These are phyloP conservation scores for Acanthoscelides obtectus DNA, from an alignment of 2,888 invertebrate species.

Conservation along the genomic window DNA sequence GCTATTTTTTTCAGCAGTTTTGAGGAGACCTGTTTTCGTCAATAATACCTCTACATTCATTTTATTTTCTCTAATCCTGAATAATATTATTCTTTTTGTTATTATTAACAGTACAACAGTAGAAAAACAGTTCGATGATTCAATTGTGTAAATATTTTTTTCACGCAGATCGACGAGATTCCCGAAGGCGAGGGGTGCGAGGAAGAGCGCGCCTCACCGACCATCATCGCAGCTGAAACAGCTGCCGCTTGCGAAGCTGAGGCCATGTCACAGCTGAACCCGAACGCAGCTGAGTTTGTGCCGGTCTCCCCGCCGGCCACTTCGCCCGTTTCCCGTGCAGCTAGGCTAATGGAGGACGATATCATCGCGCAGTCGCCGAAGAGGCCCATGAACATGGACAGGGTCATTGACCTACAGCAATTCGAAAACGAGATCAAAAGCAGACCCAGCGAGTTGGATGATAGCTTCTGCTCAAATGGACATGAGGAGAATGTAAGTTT, in stretches of 20 bases:
- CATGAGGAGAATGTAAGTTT: neutral
- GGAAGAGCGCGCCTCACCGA: neutral
- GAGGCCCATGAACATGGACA: slow-evolving; percentile 56
- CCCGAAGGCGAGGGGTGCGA: neutral
- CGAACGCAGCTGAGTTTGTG: slow-evolving; percentile 81
- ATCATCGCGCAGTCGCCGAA: slow-evolving; percentile 71
- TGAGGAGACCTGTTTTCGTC: too few species aligned
- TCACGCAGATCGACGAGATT: neutral
- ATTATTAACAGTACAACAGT: too few species aligned
- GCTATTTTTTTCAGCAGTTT: too few species aligned
- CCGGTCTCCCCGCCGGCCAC: slow-evolving; percentile 56
- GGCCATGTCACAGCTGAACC: slow-evolving; percentile 74
- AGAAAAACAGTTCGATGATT: too few species aligned
- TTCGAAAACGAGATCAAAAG: slow-evolving; percentile 61
- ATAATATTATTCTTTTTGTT: too few species aligned
- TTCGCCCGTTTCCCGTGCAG: slow-evolving; percentile 47
- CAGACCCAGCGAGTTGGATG: slow-evolving; percentile 57
- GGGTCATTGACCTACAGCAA: slow-evolving; percentile 56
- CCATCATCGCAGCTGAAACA: slow-evolving; percentile 34
- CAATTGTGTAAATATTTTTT: too few species aligned
- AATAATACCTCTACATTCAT: too few species aligned
- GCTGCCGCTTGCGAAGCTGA: slow-evolving; percentile 49
- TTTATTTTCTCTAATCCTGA: neutral
- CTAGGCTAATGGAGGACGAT: slow-evolving; percentile 43
- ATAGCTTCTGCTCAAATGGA: slow-evolving; percentile 7